Base-by-base conservation (phyloP, 2,113 vertebrate genomes). In the Morone saxatilis region DNA sequence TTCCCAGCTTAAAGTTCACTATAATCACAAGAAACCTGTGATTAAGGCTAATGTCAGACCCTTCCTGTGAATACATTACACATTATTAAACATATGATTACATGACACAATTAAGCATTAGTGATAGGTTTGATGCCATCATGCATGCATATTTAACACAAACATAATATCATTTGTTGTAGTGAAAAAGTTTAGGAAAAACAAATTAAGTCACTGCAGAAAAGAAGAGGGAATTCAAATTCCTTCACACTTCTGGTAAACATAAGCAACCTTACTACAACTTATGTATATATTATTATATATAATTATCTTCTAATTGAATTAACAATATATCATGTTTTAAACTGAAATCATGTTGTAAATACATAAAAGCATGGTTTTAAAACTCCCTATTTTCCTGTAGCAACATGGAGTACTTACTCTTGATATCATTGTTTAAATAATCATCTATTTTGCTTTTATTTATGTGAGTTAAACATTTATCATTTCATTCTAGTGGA, bases 21-120 rank as follows among this genome's bases (percentile, higher is more conserved):
- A 60, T 75, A 77, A 80, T 82, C 47, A 74, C 53, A 56, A 67
- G 63, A 70, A 75, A 72, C 40, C 17, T 45, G 31, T 66, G 67
- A 66, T 71, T 45, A 66, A 50, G 10, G 13, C 36, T 66, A 47
- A 78, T 70, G 69, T 86, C 65, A 73, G 48, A 86, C 16, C 48
- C 60, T 71, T 66, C 7, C 45, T 36, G 31, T 68, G 36, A 56
- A 12, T n/a, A 43, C 53, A 56, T 48, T 54, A 65, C 38, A 47
- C 17, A 50, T 41, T 57, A 68, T 19, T 47, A 11, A 60, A 54
- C 38, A 80, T 31, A 48, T 5, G 11, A 51, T 59, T 53, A 19
- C 4, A 70, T 63, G 59, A 57, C 47, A 60, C 31, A 47, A 50
- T 22, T 54, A 51, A 22, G 51, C 12, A 56, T 70, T 41, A 66